Percentiles rank a stretch among this genome's conserved stretches.
Evolutionary conservation across 2,113 vertebrate genomes (phyloP).

Genomic region (Andinoacara biseriatus): DNA sequence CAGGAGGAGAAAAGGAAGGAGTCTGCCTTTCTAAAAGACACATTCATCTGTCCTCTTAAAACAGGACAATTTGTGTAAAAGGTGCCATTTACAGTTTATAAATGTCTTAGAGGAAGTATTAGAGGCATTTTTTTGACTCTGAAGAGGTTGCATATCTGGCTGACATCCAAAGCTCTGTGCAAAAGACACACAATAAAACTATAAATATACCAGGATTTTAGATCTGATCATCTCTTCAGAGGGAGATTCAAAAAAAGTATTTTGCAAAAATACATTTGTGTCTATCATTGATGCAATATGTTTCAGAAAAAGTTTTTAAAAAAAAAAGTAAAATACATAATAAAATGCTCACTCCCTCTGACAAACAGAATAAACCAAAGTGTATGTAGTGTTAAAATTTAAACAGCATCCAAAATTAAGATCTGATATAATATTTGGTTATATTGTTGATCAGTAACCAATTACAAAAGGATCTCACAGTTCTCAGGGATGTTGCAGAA

Average conservation of each 20-base stretch:
- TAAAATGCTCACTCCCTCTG: neutral
- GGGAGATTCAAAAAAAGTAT: neutral
- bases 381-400: conserved; percentile 14
- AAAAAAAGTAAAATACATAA: neutral
- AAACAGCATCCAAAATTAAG: neutral
- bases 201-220: conserved; percentile 18
- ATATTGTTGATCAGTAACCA: neutral
- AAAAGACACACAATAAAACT: conserved; percentile 13
- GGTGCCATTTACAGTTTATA: conserved; percentile 63
- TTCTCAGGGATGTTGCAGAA: neutral
- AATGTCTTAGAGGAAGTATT: conserved; percentile 41
- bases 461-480: conserved; percentile 12
- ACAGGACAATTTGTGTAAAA: conserved; percentile 73
- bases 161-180: conserved; percentile 40
- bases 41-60: conserved; percentile 78
- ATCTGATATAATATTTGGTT: neutral
- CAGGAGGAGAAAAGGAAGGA: conserved; percentile 66
- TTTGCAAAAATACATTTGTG: neutral
- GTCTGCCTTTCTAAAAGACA: conserved; percentile 82
- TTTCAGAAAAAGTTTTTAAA: neutral
- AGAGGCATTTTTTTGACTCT: conserved; percentile 18
- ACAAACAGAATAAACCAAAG: conserved; percentile 8
- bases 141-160: conserved; percentile 38
- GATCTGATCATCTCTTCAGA: conserved; percentile 9
- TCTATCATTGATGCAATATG: neutral